Percentiles rank a stretch among this genome's conserved stretches.
phyloP scores from a whole-genome alignment of 2,113 vertebrate species.

The Gnathonemus echidnorhynchus region DNA sequence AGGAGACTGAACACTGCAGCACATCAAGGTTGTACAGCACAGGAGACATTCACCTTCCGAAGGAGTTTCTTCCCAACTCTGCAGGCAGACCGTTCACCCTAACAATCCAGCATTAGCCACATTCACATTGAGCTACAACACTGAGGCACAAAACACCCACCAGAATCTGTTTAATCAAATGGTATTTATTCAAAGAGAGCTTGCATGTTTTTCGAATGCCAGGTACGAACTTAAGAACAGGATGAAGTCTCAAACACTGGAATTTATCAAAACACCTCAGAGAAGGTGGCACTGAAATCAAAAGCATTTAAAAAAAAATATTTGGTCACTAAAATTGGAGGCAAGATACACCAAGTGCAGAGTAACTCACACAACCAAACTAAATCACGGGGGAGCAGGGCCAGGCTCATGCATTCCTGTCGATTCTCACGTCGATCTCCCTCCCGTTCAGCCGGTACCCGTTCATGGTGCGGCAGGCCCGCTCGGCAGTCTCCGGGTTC shows the following conservation, averaged over 20 bases:
- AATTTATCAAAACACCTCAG: conserved; percentile 3
- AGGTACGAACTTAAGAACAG: neutral
- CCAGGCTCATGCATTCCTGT: conserved; percentile 79
- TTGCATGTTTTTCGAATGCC: neutral
- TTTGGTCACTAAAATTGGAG: conserved; percentile 57
- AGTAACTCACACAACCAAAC: conserved; percentile 31
- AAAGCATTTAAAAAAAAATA: conserved; percentile 22
- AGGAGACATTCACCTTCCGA: neutral
- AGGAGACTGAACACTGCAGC: neutral
- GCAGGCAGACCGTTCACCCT: neutral
- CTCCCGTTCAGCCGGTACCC: conserved; percentile 85
- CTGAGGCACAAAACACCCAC: neutral
- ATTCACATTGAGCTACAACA: neutral
- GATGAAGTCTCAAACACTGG: neutral
- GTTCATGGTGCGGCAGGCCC: conserved; percentile 93
- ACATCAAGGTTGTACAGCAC: neutral
- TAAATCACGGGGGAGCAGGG: conserved; percentile 31
- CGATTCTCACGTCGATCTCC: conserved; percentile 93
- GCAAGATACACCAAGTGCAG: conserved; percentile 42
- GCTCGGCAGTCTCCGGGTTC: conserved; percentile 83
- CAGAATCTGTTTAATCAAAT: neutral
- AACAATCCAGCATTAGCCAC: neutral
- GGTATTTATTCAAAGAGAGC: conserved; percentile 7
- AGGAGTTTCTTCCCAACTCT: neutral
- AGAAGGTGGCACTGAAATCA: neutral